Evolutionary conservation across 2,113 vertebrate species (phyloP), one percentile per base, ranked within the genome.

Genomic region (Danionella cerebrum): DNA sequence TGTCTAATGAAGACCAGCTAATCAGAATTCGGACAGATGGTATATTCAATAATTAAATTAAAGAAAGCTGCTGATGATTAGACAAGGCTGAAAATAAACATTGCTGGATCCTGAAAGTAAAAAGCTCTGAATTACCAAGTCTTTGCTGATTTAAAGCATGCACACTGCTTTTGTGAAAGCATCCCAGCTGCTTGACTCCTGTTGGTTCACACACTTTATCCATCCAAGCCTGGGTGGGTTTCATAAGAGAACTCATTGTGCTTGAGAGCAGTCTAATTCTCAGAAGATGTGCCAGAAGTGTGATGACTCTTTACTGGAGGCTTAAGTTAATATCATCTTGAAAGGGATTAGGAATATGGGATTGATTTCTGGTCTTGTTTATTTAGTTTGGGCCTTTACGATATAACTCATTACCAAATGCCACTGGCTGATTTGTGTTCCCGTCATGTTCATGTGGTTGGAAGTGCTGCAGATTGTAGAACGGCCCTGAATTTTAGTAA

Each of bases 171-270:
- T 74, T 76, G 57, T 71, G 79, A 79, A 58, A 44, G 35, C 47
- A 65, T 79, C 73, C 78, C 64, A 74, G 72, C 70, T 73, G 42
- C 64, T 64, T 67, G 82, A 78, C 25, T 58, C 71, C 42, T 14
- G 9, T 51, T 64, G 55, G 25, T 38, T 73, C 58, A 66, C 59
- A 75, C 67, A 14, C 60, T 74, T 63, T 65, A 64, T 67, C 57
- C 44, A 25, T 60, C 60, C 18, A 59, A 69, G 50, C 67, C 64
- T 38, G 11, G 54, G 70, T 57, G 41, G 65, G 36, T 70, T 65
- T 65, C 52, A 66, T 29, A 41, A 27, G 45, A 21, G 24, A 33
- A 11, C 62, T 72, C 50, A 76, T 47, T 72, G 73, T 69, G 47
- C 55, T 68, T 14, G 44, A 65, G 60, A 9, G 22, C 51, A 13